phyloP scores from a whole-genome alignment of 1,140 invertebrate genomes.

The Tribolium madens region DNA sequence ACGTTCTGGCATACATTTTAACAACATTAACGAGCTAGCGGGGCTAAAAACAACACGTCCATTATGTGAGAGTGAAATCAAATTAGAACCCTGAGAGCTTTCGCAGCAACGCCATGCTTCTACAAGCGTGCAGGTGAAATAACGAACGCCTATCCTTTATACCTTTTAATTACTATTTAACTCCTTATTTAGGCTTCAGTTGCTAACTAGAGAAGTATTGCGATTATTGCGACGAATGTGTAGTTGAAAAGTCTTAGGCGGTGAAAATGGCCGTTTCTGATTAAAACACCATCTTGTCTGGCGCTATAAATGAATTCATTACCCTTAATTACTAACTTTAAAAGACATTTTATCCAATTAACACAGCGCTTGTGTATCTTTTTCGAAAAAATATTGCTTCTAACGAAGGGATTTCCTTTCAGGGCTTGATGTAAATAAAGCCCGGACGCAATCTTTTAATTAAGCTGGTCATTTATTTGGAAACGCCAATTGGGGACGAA shows the following conservation, averaged over 20 bases:
- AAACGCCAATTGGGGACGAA: neutral
- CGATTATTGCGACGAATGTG: neutral
- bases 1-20: slow-evolving; percentile 44
- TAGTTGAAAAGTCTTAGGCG: neutral
- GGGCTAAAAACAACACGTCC: slow-evolving; percentile 51
- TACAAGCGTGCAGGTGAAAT: slow-evolving; percentile 36
- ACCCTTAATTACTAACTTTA: slow-evolving; percentile 32
- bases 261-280: slow-evolving; percentile 22
- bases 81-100: slow-evolving; percentile 44
- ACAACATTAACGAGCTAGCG: slow-evolving; percentile 47
- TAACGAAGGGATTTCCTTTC: slow-evolving; percentile 24
- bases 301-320: slow-evolving; percentile 35
- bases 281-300: slow-evolving; percentile 24
- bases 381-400: slow-evolving; percentile 22
- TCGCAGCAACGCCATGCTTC: slow-evolving; percentile 27
- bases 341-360: slow-evolving; percentile 39
- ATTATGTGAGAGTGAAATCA: slow-evolving; percentile 49
- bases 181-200: slow-evolving; percentile 34
- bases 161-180: slow-evolving; percentile 40
- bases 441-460: slow-evolving; percentile 2
- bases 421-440: slow-evolving; percentile 16
- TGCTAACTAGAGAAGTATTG: neutral
- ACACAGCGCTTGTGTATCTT: slow-evolving; percentile 22
- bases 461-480: slow-evolving; percentile 11
- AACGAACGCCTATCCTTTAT: slow-evolving; percentile 37